Conservation (phyloP, 92 coral and sea anemone genomes). For the Metridium senile region DNA sequence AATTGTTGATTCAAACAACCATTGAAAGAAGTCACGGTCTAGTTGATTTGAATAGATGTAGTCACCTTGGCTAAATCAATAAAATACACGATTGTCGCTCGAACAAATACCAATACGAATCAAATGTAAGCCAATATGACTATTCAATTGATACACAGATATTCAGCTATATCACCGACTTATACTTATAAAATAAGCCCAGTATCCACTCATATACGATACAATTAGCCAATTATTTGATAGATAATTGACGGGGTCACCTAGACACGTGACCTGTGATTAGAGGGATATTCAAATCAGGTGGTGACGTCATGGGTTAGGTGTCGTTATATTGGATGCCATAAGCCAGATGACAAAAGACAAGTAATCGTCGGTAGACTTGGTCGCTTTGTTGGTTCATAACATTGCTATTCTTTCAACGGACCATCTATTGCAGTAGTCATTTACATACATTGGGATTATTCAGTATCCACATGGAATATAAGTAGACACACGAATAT, state of each 20-base stretch:
- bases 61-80: constrained; percentile 16
- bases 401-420: constrained; percentile 16
- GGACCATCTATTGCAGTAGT: neutral
- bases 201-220: neutral
- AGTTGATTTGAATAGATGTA: constrained; percentile 10
- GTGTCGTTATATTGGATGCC: constrained; percentile 16
- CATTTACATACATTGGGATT: constrained; percentile 1
- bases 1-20: constrained; percentile 1
- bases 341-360: constrained; percentile 25
- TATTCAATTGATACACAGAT: no score
- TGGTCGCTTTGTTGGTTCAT: constrained; percentile 13
- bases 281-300: constrained; percentile 25
- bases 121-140: neutral
- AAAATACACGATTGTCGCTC: neutral
- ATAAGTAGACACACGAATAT: neutral
- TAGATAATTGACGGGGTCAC: neutral
- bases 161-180: neutral
- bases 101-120: constrained; percentile 4
- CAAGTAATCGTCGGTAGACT: constrained; percentile 22
- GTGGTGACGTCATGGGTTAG: constrained; percentile 27
- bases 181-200: neutral
- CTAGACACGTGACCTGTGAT: constrained; percentile 22
- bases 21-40: neutral
- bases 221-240: neutral
- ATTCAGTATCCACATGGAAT: neutral